These are phyloP conservation scores for Acleris cristana DNA, from an alignment of 2,888 invertebrate genomes.

Conservation along the genomic window DNA sequence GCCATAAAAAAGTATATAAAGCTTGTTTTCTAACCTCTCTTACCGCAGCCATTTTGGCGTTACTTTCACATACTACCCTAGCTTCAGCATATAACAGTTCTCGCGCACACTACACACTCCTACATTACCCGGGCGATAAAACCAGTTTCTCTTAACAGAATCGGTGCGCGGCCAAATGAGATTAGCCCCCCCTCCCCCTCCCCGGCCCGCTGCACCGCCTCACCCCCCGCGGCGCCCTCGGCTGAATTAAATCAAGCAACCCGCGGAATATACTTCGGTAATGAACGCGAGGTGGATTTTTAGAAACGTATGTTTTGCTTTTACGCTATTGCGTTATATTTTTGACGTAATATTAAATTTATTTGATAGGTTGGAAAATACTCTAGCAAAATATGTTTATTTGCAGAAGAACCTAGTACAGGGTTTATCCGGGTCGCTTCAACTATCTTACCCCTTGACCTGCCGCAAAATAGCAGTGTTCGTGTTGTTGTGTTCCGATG, in stretches of 20 bases:
- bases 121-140: constrained; percentile 14
- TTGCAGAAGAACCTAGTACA: no score
- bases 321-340: no score
- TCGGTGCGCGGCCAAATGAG: constrained; percentile 17
- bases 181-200: constrained; percentile 5
- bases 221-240: constrained; percentile 6
- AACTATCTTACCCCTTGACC: no score
- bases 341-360: no score
- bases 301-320: background rate
- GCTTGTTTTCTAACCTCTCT: no score
- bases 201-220: background rate
- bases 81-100: constrained; percentile 3
- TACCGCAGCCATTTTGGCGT: no score
- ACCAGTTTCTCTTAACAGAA: constrained; percentile 23
- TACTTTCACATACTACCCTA: background rate
- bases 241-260: constrained; percentile 10
- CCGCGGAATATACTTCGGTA: constrained; percentile 10
- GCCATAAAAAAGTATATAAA: no score
- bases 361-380: no score
- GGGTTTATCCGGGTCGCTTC: no score
- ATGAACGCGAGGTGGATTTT: constrained; percentile 15
- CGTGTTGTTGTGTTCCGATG: no score
- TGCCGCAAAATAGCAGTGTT: no score
- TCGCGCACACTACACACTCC: constrained; percentile 10
- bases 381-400: no score